Conservation (phyloP, 2,113 vertebrate genomes). For the Dolichallabes microphthalmus region DNA sequence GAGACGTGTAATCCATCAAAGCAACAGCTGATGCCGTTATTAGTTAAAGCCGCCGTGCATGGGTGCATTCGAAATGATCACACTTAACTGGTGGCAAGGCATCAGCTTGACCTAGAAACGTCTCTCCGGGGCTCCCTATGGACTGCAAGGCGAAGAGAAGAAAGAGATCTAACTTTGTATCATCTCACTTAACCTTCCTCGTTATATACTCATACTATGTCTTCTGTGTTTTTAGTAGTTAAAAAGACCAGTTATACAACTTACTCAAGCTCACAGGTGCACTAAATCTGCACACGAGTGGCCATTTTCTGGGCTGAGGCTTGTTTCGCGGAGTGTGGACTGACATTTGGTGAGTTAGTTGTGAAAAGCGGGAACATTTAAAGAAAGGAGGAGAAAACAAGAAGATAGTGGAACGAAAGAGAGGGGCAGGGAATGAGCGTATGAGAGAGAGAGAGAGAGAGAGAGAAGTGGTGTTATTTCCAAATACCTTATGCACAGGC, state of each 20-base stretch:
- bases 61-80: constrained; percentile 62
- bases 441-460: not conserved
- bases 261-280: constrained; percentile 34
- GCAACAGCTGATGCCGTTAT: constrained; percentile 56
- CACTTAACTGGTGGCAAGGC: constrained; percentile 54
- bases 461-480: not conserved
- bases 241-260: constrained; percentile 24
- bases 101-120: constrained; percentile 70
- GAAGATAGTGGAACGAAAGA: constrained; percentile 5
- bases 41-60: constrained; percentile 68
- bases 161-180: constrained; percentile 2
- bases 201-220: not conserved
- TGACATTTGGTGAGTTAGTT: constrained; percentile 35
- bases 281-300: constrained; percentile 14
- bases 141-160: constrained; percentile 2
- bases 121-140: constrained; percentile 16
- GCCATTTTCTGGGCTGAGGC: constrained; percentile 48
- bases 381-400: not conserved
- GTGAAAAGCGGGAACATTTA: constrained; percentile 2
- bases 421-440: not conserved
- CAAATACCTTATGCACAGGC: constrained; percentile 5
- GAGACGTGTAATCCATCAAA: constrained; percentile 36
- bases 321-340: not conserved
- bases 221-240: not conserved
- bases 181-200: constrained; percentile 12